These are phyloP conservation scores for Strix uralensis DNA, from an alignment of 2,113 vertebrate genomes.

Conservation along the genomic window DNA sequence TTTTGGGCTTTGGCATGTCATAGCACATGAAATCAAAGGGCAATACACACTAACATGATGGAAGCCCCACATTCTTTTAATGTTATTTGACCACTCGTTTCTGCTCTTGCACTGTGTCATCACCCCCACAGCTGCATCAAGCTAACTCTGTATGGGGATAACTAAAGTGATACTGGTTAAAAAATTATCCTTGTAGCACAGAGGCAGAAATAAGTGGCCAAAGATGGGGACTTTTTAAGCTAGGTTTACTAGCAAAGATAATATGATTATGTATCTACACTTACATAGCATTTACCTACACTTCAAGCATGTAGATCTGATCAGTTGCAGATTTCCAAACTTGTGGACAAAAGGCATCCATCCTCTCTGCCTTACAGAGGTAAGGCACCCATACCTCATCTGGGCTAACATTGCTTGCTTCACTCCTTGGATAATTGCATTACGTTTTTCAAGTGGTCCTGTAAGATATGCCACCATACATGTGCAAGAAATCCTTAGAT, in stretches of 20 bases:
- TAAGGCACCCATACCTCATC: neutral
- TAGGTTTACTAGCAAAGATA: neutral
- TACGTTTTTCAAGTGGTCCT: neutral
- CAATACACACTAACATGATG: rapidly evolving
- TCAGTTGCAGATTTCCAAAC: neutral
- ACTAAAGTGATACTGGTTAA: neutral
- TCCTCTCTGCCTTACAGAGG: neutral
- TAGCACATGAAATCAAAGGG: neutral
- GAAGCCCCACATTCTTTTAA: neutral
- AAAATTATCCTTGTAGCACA: neutral
- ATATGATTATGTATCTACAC: neutral
- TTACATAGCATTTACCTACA: neutral
- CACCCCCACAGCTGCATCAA: neutral
- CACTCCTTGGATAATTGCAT: neutral
- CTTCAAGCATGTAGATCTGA: neutral
- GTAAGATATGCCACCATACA: neutral
- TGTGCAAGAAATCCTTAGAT: neutral
- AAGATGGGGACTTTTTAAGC: neutral
- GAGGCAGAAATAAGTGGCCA: neutral
- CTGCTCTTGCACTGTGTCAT: neutral
- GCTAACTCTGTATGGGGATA: neutral
- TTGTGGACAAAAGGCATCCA: neutral
- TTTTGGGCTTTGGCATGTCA: neutral
- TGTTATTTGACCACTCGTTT: rapidly evolving
- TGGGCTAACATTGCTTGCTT: neutral